Evolutionary conservation across 2,888 invertebrate species (phyloP).

Genomic region (Conistra vaccinii): DNA sequence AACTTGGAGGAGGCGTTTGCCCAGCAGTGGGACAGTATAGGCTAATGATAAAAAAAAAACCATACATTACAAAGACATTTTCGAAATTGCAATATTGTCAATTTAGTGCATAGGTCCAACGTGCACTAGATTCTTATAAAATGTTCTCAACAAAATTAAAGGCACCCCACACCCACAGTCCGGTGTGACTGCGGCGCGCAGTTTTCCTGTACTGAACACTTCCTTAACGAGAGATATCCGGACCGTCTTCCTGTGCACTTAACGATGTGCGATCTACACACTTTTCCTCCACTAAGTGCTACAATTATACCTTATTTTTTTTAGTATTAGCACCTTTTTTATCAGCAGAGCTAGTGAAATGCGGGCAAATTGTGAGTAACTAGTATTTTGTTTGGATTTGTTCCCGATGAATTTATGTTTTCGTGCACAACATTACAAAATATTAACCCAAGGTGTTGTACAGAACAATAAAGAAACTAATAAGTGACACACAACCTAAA

Average conservation of each 20-base stretch:
- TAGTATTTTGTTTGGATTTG: background rate
- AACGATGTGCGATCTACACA: conserved; percentile 55
- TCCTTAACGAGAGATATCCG: conserved; percentile 69
- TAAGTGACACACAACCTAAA: no score
- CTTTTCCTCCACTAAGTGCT: conserved; percentile 43
- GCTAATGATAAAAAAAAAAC: no score
- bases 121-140: background rate
- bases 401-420: no score
- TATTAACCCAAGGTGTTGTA: no score
- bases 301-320: conserved; percentile 46
- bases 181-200: conserved; percentile 51
- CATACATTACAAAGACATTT: no score
- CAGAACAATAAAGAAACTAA: no score
- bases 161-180: background rate
- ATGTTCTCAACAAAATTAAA: conserved; percentile 19
- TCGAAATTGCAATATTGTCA: background rate
- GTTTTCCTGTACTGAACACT: conserved; percentile 66
- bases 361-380: no score
- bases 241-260: conserved; percentile 52
- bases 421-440: no score
- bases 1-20: no score
- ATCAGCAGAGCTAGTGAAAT: background rate
- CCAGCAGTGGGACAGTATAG: no score
- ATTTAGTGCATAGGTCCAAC: background rate
- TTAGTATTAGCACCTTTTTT: conserved; percentile 9